Percentiles rank a stretch among this genome's conserved stretches.
These are phyloP conservation scores for Sebastes umbrosus DNA, from an alignment of 2,797 vertebrate species.

Conservation along the genomic window DNA sequence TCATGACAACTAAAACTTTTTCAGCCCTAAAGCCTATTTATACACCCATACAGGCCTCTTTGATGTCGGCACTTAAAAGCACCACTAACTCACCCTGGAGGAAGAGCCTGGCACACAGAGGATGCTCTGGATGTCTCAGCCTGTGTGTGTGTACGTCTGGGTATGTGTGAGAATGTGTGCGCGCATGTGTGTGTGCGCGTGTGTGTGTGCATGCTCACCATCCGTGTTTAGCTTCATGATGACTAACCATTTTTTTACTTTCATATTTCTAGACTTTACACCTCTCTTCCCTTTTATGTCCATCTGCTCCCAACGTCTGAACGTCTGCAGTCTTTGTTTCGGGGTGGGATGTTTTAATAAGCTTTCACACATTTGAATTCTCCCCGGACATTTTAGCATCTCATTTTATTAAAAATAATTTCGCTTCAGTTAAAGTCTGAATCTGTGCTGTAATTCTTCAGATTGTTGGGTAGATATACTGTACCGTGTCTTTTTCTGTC, in stretches of 20 bases:
- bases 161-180: neutral
- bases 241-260: slow-evolving; percentile 39
- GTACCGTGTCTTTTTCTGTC: slow-evolving; percentile 22
- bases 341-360: neutral
- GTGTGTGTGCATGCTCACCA: neutral
- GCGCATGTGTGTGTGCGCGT: neutral
- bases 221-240: slow-evolving; percentile 29
- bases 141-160: slow-evolving; percentile 3
- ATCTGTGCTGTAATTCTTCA: neutral
- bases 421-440: neutral
- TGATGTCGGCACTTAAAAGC: slow-evolving; percentile 79
- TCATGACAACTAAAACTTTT: slow-evolving; percentile 72
- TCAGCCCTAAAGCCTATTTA: slow-evolving; percentile 71
- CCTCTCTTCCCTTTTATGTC: slow-evolving; percentile 29
- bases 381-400: neutral
- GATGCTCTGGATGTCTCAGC: slow-evolving; percentile 60
- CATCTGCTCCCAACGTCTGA: slow-evolving; percentile 27
- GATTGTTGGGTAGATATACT: neutral
- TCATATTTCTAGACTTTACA: slow-evolving; percentile 31
- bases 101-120: slow-evolving; percentile 62
- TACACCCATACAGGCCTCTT: slow-evolving; percentile 65
- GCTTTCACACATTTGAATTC: neutral
- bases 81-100: slow-evolving; percentile 76
- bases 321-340: slow-evolving; percentile 17
- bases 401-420: neutral